These are phyloP conservation scores for Hyposoter didymator DNA, from an alignment of 2,888 invertebrate genomes.

Conservation along the genomic window DNA sequence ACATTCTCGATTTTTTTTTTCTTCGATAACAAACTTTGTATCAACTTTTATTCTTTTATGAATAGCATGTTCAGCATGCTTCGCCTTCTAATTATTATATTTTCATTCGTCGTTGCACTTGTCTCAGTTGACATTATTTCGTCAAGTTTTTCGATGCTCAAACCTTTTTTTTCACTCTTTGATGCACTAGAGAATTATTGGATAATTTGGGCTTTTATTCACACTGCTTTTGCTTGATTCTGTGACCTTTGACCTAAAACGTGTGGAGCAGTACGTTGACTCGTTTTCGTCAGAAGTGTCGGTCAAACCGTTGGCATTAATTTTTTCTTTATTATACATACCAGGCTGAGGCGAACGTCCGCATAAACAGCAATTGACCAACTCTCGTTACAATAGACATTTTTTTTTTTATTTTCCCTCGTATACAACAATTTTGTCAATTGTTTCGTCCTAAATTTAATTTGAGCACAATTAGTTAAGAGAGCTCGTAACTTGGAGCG, in stretches of 20 bases:
- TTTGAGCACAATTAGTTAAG: not conserved
- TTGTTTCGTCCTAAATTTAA: not conserved
- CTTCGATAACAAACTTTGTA: conserved; percentile 76
- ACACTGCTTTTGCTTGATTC: not conserved
- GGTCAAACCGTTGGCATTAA: conserved; percentile 51
- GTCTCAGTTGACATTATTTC: not conserved
- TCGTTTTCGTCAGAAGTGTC: conserved; percentile 42
- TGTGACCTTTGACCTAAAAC: conserved; percentile 4
- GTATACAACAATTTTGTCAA: not conserved
- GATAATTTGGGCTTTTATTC: not conserved
- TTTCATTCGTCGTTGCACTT: not conserved
- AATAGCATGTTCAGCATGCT: conserved; percentile 64
- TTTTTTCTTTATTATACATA: conserved; percentile 47
- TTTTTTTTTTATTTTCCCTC: not conserved
- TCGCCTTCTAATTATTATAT: conserved; percentile 4
- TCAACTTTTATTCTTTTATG: conserved; percentile 78
- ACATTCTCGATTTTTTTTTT: conserved; percentile 26
- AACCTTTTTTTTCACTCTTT: not conserved
- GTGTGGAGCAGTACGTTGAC: conserved; percentile 52
- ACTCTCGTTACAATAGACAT: not conserved
- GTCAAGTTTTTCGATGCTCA: not conserved
- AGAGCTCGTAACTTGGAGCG: not conserved
- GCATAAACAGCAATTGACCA: conserved; percentile 50
- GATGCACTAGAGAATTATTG: not conserved
- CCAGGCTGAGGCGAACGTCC: conserved; percentile 22